Base-by-base conservation (phyloP, 1,140 invertebrate species). In the Acromyrmex heyeri region DNA sequence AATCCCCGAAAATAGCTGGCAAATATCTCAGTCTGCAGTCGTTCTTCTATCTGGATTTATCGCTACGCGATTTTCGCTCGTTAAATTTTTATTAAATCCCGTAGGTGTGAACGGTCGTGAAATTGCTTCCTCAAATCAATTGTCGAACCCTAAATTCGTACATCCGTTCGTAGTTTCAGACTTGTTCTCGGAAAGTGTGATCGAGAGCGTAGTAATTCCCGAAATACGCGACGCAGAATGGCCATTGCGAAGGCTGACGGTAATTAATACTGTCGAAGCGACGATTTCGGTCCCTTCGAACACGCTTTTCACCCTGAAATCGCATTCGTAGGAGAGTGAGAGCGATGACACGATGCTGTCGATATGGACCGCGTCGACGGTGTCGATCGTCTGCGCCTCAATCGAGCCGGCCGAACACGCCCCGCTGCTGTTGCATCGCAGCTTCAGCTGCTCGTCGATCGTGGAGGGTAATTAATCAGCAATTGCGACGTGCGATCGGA, bases 1-100 rank as follows among this genome's bases (percentile, higher is more conserved):
- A 94, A 94, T 93, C 93, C 87, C 57, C 92, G 89, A 92, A 93
- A 88, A 92, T 91, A 87, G 87, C 89, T 94, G 91, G 90, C 91
- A 91, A 89, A 38, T 30, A 69, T 86, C 86, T 93, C 92, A 94
- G 94, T 88, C 92, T 78, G 75, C 77, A 61, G 83, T 86, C 79
- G 86, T 81, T 90, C 44, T 69, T 73, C 48, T 64, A 53, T 48
- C 38, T 44, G 50, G 57, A 75, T 82, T 89, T 77, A 61, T 79
- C 85, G 27, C 78, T 44, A 21, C 30, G n/a, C 18, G 30, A 30
- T 44, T 30, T 7, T 6, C 78, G 67, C 57, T 48, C 38, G 69
- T 24, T 30, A 4, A 75, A 62, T 59, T 30, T 21, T 30, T 24
- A 5, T 82, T 38, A 6, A 16, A 14, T 1, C 65, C 24, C 65